Conservation (phyloP, 2,797 vertebrate species). For the Ceryle rudis region DNA sequence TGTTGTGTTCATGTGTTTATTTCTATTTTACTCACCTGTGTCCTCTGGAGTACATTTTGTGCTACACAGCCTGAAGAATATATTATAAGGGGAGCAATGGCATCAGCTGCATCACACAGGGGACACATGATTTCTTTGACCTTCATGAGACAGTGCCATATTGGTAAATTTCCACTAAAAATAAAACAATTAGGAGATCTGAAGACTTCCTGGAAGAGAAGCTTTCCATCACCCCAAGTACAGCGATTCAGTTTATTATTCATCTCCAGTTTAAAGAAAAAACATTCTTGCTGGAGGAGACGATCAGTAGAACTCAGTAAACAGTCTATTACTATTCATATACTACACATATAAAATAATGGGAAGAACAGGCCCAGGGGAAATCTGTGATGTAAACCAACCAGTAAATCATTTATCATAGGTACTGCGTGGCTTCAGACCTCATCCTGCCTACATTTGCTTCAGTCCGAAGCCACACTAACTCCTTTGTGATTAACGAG, state of each 20-base stretch:
- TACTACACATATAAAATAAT: neutral
- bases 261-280: neutral
- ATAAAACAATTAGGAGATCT: neutral
- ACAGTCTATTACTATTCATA: neutral
- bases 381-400: neutral
- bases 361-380: neutral
- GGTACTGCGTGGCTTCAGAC: neutral
- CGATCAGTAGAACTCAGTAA: neutral
- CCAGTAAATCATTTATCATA: neutral
- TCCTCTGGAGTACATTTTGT: slow-evolving; percentile 24
- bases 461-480: neutral
- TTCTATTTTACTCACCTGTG: slow-evolving; percentile 6
- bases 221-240: neutral
- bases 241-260: neutral
- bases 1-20: neutral
- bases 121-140: neutral
- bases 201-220: neutral
- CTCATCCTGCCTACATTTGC: neutral
- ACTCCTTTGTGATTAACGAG: neutral
- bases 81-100: neutral
- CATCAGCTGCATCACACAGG: neutral
- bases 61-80: neutral
- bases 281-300: neutral
- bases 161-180: neutral
- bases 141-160: neutral